A percentile compares a stretch with the other conserved stretches of the same genome.
phyloP scores from a whole-genome alignment of 23 tunicate genomes.

The Halocynthia aurantium region DNA sequence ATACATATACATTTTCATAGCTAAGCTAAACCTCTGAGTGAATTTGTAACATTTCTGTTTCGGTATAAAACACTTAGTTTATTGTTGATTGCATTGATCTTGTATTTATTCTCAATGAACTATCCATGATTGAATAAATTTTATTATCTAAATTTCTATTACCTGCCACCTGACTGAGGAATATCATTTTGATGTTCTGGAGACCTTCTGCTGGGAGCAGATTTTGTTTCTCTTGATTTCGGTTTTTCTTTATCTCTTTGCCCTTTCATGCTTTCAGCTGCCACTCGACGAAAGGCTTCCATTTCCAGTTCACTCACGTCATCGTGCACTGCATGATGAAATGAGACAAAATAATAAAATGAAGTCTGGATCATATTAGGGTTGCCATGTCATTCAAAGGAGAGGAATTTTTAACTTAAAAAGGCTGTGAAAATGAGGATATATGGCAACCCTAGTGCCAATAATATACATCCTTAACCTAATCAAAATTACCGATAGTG shows the following conservation, averaged over 20 bases:
- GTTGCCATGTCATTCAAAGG: neutral
- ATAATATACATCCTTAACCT: neutral
- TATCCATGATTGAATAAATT: too few species aligned
- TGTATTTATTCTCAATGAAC: too few species aligned
- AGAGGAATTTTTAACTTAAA: neutral
- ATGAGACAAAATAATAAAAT: neutral
- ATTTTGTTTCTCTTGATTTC: neutral
- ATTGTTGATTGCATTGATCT: too few species aligned
- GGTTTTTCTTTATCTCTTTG: neutral
- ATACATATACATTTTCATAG: too few species aligned
- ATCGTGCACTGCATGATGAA: conserved; percentile 16
- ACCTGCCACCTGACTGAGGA: neutral
- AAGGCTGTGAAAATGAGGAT: neutral
- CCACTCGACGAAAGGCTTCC: conserved; percentile 47
- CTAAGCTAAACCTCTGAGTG: too few species aligned
- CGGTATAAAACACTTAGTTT: too few species aligned
- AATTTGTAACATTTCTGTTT: too few species aligned
- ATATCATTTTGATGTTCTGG: neutral
- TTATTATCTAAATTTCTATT: too few species aligned
- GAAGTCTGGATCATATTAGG: neutral
- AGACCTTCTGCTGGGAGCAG: neutral
- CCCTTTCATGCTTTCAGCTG: conserved; percentile 24
- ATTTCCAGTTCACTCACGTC: conserved; percentile 61
- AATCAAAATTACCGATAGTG: conserved; percentile 3
- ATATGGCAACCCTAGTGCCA: neutral